These are phyloP conservation scores for Ceratina japonica DNA, from an alignment of 1,140 invertebrate species.

Conservation along the genomic window DNA sequence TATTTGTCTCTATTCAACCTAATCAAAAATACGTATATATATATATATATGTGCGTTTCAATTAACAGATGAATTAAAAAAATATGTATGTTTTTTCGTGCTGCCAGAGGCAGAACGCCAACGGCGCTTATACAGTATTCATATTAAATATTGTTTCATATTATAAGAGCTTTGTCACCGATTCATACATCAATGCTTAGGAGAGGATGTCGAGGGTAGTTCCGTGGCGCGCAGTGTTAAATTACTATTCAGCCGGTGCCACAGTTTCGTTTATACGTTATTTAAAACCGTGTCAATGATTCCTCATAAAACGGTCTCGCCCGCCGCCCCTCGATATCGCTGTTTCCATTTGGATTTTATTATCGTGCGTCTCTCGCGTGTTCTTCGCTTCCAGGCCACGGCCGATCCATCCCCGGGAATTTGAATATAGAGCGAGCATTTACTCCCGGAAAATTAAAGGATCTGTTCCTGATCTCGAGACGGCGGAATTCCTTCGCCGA, in stretches of 20 bases:
- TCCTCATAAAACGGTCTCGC: not conserved
- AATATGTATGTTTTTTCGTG: too few species aligned
- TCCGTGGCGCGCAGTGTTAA: not conserved
- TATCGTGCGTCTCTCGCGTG: not conserved
- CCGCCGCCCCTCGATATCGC: not conserved
- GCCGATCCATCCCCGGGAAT: not conserved
- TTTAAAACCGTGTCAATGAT: not conserved
- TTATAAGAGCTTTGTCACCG: too few species aligned
- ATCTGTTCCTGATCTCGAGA: slow-evolving; percentile 6
- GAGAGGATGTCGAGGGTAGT: too few species aligned
- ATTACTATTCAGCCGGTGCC: not conserved
- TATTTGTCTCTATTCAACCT: too few species aligned
- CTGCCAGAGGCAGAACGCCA: too few species aligned
- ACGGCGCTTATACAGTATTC: too few species aligned
- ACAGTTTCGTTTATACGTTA: not conserved
- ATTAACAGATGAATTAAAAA: too few species aligned
- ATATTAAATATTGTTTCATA: too few species aligned
- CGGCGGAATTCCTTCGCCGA: not conserved
- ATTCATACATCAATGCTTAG: too few species aligned
- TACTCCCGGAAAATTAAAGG: slow-evolving; percentile 23
- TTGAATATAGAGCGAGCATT: slow-evolving; percentile 31
- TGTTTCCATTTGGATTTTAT: slow-evolving; percentile 19
- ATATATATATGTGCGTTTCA: too few species aligned
- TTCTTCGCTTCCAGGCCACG: not conserved
- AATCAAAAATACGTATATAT: too few species aligned